Percentiles rank a stretch among this genome's conserved stretches.
Evolutionary conservation across 2,888 invertebrate genomes (phyloP).

Genomic region (Rhabditoides inermis): DNA sequence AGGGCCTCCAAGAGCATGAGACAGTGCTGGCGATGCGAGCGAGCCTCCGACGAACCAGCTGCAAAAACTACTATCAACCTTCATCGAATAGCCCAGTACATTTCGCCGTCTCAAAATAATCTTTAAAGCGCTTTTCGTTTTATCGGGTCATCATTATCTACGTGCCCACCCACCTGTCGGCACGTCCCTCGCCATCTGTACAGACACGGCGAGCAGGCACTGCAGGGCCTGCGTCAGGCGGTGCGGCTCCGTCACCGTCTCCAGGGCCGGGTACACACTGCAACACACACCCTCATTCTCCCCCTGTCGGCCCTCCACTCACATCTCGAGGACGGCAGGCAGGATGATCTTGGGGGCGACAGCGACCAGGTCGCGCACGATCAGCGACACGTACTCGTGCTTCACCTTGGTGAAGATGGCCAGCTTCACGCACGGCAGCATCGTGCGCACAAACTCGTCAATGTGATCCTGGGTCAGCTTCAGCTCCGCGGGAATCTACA

Average conservation of each 20-base stretch:
- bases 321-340: constrained; percentile 72
- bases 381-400: constrained; percentile 50
- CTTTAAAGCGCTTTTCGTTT: too few relatives aligned
- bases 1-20: constrained; percentile 72
- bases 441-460: constrained; percentile 45
- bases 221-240: constrained; percentile 56
- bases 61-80: too few relatives aligned
- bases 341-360: constrained; percentile 74
- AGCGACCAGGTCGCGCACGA: constrained; percentile 66
- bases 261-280: constrained; percentile 68
- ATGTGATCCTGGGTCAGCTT: constrained; percentile 64
- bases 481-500: constrained; percentile 61
- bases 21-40: constrained; percentile 11
- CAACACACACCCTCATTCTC: constrained; percentile 2
- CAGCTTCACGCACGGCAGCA: constrained; percentile 62
- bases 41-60: too few relatives aligned
- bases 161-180: too few relatives aligned
- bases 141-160: too few relatives aligned
- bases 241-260: constrained; percentile 80
- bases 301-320: constrained; percentile 9
- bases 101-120: too few relatives aligned
- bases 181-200: too few relatives aligned
- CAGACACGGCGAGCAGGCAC: constrained; percentile 54
- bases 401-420: constrained; percentile 68
- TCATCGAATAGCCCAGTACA: too few relatives aligned